Conservation (phyloP, 1,140 invertebrate species). For the Habropoda laboriosa region DNA sequence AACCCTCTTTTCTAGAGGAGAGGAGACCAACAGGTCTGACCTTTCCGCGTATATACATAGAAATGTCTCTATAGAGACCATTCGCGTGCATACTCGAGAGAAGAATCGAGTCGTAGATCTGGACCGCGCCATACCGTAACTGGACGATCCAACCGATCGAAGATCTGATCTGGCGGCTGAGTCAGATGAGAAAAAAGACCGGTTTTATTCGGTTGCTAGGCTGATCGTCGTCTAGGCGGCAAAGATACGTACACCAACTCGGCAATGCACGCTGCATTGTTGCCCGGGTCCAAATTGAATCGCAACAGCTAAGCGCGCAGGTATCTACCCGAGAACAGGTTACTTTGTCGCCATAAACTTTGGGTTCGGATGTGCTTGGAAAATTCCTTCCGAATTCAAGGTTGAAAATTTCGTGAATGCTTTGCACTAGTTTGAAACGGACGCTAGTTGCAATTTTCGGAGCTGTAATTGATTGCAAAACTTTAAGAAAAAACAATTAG, state of each 20-base stretch:
- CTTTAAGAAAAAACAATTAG: no score
- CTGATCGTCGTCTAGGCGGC: neutral
- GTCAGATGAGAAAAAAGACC: neutral
- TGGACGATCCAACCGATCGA: neutral
- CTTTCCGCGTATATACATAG: neutral
- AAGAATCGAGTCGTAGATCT: neutral
- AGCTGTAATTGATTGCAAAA: no score
- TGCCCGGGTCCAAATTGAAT: neutral
- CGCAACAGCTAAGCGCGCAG: neutral
- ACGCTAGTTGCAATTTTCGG: no score
- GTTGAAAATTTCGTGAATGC: no score
- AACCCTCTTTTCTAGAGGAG: conserved; percentile 8
- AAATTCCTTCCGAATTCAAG: no score
- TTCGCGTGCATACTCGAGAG: no score
- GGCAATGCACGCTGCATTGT: neutral
- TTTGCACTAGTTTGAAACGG: no score
- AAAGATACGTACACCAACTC: neutral
- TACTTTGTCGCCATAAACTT: no score
- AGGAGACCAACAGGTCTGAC: conserved; percentile 14
- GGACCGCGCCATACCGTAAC: neutral
- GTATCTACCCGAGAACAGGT: no score
- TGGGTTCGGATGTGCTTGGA: no score
- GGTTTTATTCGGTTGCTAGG: conserved; percentile 6
- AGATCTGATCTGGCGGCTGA: conserved; percentile 22
- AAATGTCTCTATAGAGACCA: neutral